These are phyloP conservation scores for Onychostoma macrolepis DNA, from an alignment of 2,113 vertebrate genomes.

Conservation along the genomic window DNA sequence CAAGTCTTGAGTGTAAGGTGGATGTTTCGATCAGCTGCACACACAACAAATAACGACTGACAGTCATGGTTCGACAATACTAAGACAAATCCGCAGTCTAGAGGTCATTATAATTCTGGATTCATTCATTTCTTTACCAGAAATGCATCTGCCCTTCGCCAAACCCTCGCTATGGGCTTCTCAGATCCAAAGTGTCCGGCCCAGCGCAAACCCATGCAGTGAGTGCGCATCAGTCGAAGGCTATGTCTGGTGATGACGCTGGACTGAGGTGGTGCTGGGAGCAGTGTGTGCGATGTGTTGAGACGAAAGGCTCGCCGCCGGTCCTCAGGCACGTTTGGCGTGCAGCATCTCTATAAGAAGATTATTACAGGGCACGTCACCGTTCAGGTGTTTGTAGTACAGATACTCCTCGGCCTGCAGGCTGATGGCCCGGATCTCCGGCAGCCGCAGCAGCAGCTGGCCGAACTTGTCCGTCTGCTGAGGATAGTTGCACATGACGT, in stretches of 20 bases:
- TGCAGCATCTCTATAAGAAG: conserved; percentile 99
- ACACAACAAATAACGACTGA: conserved; percentile 37
- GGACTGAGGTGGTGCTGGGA: conserved; percentile 35
- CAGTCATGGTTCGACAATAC: conserved; percentile 5
- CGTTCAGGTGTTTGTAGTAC: conserved; percentile 98
- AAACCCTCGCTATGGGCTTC: conserved; percentile 34
- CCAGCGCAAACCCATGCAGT: conserved; percentile 14
- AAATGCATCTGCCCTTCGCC: background rate
- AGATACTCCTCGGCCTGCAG: conserved; percentile 98
- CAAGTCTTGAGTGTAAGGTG: conserved; percentile 40
- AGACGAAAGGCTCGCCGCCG: background rate
- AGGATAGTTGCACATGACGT: conserved; percentile 95
- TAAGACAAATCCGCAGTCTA: conserved; percentile 36
- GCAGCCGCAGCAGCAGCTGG: conserved; percentile 93
- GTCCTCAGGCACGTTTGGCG: conserved; percentile 89
- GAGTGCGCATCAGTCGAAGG: conserved; percentile 8
- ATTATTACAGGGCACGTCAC: conserved; percentile 99
- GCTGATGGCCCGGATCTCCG: conserved; percentile 96
- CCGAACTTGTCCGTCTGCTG: conserved; percentile 98
- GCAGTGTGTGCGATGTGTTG: conserved; percentile 23
- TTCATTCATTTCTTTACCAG: background rate
- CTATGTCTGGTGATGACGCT: conserved; percentile 48
- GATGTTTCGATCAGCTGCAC: conserved; percentile 42
- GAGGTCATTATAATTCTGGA: conserved; percentile 36
- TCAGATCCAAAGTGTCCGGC: conserved; percentile 10